Conservation (phyloP, 2,797 vertebrate genomes). For the Neosilurus hyrtlii region DNA sequence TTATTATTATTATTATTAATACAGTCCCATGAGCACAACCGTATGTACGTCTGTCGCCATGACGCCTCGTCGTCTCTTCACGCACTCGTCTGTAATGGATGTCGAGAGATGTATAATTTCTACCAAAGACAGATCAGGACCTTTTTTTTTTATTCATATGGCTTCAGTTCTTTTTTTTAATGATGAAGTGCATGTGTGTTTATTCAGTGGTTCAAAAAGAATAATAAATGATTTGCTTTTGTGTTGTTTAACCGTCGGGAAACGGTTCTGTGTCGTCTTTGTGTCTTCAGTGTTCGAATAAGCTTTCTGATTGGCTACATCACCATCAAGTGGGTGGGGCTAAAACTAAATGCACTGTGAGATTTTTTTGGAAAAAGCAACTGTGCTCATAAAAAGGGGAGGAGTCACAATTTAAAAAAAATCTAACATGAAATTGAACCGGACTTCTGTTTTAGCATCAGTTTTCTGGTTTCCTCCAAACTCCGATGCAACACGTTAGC, state of each 20-base stretch:
- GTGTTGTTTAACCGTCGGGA: slow-evolving; percentile 44
- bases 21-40: slow-evolving; percentile 57
- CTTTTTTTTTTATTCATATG: slow-evolving; percentile 70
- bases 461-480: background rate
- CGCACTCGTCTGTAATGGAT: slow-evolving; percentile 68
- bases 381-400: background rate
- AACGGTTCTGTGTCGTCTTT: background rate
- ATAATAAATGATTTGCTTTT: slow-evolving; percentile 67
- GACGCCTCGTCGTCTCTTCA: slow-evolving; percentile 56
- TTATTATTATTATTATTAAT: slow-evolving; percentile 50
- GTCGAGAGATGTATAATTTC: slow-evolving; percentile 70
- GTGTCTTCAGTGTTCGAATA: too few species aligned
- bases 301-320: background rate
- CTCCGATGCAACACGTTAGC: too few species aligned
- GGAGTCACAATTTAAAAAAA: too few species aligned
- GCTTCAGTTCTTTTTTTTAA: slow-evolving; percentile 64
- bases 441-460: background rate
- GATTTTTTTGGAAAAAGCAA: too few species aligned
- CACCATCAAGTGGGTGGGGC: background rate
- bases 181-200: slow-evolving; percentile 64
- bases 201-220: slow-evolving; percentile 74
- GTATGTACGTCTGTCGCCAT: slow-evolving; percentile 41
- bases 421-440: background rate
- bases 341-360: background rate
- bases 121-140: slow-evolving; percentile 81